Conservation (phyloP, 2,888 invertebrate species). For the Agrotis segetum region DNA sequence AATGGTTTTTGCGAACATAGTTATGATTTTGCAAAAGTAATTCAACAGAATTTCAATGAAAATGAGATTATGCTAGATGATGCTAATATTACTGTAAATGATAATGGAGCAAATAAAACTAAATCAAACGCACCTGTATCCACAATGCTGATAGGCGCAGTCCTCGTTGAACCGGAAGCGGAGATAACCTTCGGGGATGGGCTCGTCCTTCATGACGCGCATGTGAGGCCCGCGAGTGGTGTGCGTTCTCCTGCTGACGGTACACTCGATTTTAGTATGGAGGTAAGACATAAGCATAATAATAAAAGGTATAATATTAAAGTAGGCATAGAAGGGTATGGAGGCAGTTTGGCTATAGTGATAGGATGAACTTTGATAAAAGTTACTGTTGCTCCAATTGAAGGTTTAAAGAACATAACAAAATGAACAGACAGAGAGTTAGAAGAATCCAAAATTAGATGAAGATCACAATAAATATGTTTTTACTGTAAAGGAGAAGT, state of each 20-base stretch:
- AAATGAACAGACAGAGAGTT: neutral
- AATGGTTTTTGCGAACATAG: neutral
- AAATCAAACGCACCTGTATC: conserved; percentile 90
- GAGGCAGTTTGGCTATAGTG: too few species aligned
- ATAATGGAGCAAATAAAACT: neutral
- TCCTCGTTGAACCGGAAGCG: conserved; percentile 98
- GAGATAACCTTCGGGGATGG: conserved; percentile 97
- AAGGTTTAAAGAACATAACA: neutral
- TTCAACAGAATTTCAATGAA: neutral
- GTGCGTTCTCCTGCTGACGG: conserved; percentile 81
- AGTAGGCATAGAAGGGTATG: neutral
- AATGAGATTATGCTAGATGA: neutral
- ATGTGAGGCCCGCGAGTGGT: conserved; percentile 89
- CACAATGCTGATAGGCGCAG: conserved; percentile 97
- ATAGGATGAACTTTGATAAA: too few species aligned
- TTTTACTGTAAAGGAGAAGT: too few species aligned
- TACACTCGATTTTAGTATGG: conserved; percentile 40
- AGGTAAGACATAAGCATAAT: neutral
- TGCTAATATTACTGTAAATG: neutral
- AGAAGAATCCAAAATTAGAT: neutral
- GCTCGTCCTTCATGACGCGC: conserved; percentile 96
- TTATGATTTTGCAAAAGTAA: neutral
- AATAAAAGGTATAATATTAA: too few species aligned
- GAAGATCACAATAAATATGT: neutral
- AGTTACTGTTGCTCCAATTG: too few species aligned